phyloP scores from a whole-genome alignment of 2,888 invertebrate genomes.

The Antitype chi region DNA sequence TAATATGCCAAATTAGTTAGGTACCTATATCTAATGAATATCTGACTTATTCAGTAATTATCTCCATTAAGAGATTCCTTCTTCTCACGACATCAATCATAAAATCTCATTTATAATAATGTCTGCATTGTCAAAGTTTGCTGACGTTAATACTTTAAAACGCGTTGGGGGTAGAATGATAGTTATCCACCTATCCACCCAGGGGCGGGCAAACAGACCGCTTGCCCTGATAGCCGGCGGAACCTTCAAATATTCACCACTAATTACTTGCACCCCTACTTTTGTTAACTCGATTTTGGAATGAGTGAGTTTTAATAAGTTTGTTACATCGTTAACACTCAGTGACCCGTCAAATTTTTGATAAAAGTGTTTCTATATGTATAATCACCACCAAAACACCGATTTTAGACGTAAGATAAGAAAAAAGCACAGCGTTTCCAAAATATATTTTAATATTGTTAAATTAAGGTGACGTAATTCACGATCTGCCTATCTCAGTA shows the following conservation, averaged over 20 bases:
- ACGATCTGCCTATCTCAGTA: background rate
- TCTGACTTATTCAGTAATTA: background rate
- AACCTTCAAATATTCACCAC: slow-evolving; percentile 69
- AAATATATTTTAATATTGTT: background rate
- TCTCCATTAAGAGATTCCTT: background rate
- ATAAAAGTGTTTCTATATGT: background rate
- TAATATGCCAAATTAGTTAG: background rate
- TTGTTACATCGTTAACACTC: background rate
- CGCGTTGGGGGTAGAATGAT: slow-evolving; percentile 19
- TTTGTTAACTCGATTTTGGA: slow-evolving; percentile 14
- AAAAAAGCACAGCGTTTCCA: too few relatives aligned
- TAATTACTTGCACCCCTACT: slow-evolving; percentile 61
- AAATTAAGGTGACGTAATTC: background rate
- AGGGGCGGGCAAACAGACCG: slow-evolving; percentile 45
- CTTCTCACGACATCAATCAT: background rate
- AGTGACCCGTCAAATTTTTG: background rate
- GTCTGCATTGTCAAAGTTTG: slow-evolving; percentile 24
- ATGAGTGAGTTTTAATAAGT: background rate
- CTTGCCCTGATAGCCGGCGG: slow-evolving; percentile 51
- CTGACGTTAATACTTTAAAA: slow-evolving; percentile 40
- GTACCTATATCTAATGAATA: background rate
- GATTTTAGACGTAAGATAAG: too few relatives aligned
- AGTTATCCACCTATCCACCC: slow-evolving; percentile 18
- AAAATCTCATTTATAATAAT: slow-evolving; percentile 24
- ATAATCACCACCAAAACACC: background rate